phyloP scores from a whole-genome alignment of 2,797 vertebrate genomes.

The Buceros bicornis region DNA sequence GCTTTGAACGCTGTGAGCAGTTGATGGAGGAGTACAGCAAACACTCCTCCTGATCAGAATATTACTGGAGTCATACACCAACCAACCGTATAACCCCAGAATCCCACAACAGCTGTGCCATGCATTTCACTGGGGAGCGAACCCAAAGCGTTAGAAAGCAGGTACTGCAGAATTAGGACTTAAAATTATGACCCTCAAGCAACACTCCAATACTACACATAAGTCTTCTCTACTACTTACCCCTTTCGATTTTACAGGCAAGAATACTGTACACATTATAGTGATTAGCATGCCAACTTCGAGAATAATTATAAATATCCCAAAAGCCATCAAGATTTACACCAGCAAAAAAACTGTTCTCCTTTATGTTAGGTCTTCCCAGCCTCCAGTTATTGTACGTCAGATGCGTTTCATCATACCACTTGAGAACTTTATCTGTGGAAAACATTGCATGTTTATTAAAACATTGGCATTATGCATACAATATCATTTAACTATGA shows the following conservation, averaged over 20 bases:
- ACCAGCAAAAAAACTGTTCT: constrained; percentile 86
- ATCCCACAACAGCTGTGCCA: neutral
- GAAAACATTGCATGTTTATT: constrained; percentile 50
- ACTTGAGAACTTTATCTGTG: constrained; percentile 83
- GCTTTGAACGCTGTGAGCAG: neutral
- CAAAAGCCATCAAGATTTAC: constrained; percentile 86
- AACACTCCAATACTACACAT: neutral
- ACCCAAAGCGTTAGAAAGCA: neutral
- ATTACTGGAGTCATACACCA: neutral
- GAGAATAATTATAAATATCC: constrained; percentile 80
- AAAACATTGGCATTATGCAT: neutral
- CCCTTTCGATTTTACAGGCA: constrained; percentile 92
- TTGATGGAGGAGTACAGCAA: neutral
- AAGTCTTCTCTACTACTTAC: constrained; percentile 76
- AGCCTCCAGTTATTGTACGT: constrained; percentile 91
- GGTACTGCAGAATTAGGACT: neutral
- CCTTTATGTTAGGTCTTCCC: constrained; percentile 84
- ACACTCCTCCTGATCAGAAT: neutral
- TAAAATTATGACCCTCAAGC: neutral
- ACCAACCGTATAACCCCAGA: neutral
- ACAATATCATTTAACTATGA: neutral
- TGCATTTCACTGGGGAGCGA: neutral
- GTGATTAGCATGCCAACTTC: constrained; percentile 62
- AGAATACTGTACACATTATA: constrained; percentile 88
- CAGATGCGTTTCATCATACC: constrained; percentile 90